These are phyloP conservation scores for Mimumesa dahlbomi DNA, from an alignment of 2,888 invertebrate genomes.

Conservation along the genomic window DNA sequence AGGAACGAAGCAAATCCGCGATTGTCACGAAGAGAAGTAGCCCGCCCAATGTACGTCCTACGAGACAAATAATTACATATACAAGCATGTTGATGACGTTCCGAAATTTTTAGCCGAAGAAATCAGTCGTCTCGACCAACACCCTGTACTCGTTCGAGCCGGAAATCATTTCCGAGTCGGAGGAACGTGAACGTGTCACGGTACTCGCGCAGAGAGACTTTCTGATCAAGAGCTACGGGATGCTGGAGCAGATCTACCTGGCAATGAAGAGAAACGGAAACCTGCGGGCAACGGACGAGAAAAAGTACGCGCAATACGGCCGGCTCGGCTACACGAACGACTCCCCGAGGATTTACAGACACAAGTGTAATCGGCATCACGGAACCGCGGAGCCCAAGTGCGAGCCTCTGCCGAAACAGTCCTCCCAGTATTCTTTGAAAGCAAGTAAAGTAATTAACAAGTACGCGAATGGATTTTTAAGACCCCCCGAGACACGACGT, in stretches of 20 bases:
- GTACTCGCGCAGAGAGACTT: conserved; percentile 86
- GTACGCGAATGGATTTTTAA: too few relatives aligned
- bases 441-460: conserved; percentile 43
- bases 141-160: conserved; percentile 84
- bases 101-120: conserved; percentile 45
- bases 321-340: conserved; percentile 34
- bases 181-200: conserved; percentile 87
- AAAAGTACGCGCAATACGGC: conserved; percentile 82
- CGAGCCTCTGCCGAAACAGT: conserved; percentile 14
- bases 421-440: conserved; percentile 38
- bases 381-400: conserved; percentile 4
- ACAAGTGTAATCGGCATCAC: conserved; percentile 21
- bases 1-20: conserved; percentile 79
- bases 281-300: conserved; percentile 84
- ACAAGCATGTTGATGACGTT: not conserved
- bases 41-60: conserved; percentile 20
- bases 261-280: conserved; percentile 87
- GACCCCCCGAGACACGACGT: too few relatives aligned
- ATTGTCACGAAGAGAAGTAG: conserved; percentile 13
- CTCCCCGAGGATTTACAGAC: too few relatives aligned
- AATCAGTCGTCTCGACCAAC: conserved; percentile 66
- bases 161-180: conserved; percentile 85
- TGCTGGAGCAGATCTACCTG: conserved; percentile 85
- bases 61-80: not conserved
- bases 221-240: conserved; percentile 86